phyloP scores from a whole-genome alignment of 1,140 invertebrate species.

The Hydropsyche tenuis region DNA sequence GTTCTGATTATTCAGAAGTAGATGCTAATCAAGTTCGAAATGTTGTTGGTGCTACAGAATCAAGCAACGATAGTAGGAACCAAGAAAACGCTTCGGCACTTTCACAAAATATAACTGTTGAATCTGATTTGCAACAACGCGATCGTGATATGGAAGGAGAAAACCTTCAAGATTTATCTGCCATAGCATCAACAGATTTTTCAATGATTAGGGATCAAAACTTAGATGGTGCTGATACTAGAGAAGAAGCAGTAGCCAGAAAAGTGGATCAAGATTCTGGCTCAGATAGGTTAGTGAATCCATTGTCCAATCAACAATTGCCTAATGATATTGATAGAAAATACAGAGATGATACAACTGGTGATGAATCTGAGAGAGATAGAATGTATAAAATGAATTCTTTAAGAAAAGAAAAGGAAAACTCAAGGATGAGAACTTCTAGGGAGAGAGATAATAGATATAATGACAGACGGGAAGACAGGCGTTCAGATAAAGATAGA shows the following conservation, averaged over 20 bases:
- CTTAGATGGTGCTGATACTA: conserved; percentile 54
- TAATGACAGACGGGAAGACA: conserved; percentile 51
- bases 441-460: conserved; percentile 56
- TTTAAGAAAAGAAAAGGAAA: conserved; percentile 56
- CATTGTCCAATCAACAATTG: conserved; percentile 20
- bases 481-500: conserved; percentile 54
- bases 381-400: conserved; percentile 54
- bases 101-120: conserved; percentile 45
- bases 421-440: conserved; percentile 54
- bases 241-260: conserved; percentile 36
- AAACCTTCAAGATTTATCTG: conserved; percentile 64
- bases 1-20: conserved; percentile 59
- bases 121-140: conserved; percentile 60
- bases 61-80: conserved; percentile 48
- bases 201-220: conserved; percentile 55
- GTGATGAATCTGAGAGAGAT: conserved; percentile 60
- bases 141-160: conserved; percentile 66
- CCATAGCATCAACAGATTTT: conserved; percentile 54
- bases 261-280: conserved; percentile 40
- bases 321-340: conserved; percentile 47
- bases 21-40: conserved; percentile 54
- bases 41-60: conserved; percentile 54
- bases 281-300: conserved; percentile 37
- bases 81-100: conserved; percentile 26
- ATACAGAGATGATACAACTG: conserved; percentile 54